These are phyloP conservation scores for Dicerorhinus sumatrensis DNA, from an alignment of 2,113 vertebrate species.

Conservation along the genomic window DNA sequence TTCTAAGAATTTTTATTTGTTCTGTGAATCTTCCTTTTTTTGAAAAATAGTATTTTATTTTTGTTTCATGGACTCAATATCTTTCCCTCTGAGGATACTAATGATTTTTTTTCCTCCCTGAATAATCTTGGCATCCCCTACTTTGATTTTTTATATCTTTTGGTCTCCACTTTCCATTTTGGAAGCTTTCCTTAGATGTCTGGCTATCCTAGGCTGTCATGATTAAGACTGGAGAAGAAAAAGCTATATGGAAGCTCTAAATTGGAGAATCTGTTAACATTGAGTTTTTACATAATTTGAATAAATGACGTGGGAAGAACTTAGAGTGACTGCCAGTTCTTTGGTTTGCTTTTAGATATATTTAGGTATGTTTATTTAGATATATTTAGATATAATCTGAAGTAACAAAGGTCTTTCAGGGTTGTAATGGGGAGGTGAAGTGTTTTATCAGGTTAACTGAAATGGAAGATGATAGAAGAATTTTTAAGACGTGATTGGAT, in stretches of 20 bases:
- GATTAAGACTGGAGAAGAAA: neutral
- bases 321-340: conserved; percentile 28
- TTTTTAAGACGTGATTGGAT: neutral
- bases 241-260: neutral
- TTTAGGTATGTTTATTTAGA: too few relatives aligned
- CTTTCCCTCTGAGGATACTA: neutral
- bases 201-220: neutral
- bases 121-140: neutral
- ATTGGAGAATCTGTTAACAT: neutral
- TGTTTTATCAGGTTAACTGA: neutral
- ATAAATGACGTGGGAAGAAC: neutral
- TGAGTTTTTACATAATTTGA: conserved; percentile 10
- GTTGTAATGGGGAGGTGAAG: neutral
- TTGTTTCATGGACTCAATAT: neutral
- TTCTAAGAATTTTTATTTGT: neutral
- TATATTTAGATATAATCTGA: neutral
- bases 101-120: neutral
- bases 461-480: neutral
- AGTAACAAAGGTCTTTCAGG: neutral
- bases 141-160: neutral
- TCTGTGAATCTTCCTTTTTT: neutral
- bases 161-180: neutral
- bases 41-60: neutral
- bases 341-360: conserved; percentile 9
- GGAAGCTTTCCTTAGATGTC: neutral